Evolutionary conservation across 2,113 vertebrate species (phyloP).

Genomic region (Ciconia maguari): DNA sequence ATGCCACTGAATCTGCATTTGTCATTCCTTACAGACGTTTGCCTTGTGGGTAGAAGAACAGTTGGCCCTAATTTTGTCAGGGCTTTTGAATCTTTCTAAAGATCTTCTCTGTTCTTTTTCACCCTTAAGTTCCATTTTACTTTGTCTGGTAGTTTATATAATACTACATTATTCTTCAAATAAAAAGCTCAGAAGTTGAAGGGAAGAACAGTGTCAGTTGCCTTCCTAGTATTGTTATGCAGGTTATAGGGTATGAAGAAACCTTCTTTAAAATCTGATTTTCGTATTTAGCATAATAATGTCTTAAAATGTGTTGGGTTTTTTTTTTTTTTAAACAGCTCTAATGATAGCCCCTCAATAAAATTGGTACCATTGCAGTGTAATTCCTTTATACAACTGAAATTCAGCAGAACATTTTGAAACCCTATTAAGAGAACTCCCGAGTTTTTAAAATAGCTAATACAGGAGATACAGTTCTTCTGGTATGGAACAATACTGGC

Average conservation of each 20-base stretch:
- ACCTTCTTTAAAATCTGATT: neutral
- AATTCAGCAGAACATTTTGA: neutral
- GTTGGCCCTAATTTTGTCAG: neutral
- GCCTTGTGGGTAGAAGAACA: neutral
- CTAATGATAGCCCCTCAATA: neutral
- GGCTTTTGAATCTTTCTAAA: neutral
- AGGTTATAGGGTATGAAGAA: neutral
- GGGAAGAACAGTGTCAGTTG: neutral
- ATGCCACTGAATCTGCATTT: neutral
- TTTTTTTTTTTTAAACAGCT: neutral
- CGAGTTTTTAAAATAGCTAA: neutral
- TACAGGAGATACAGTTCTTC: rapidly evolving
- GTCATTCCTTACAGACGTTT: neutral
- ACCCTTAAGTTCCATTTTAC: neutral
- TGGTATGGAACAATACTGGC: constrained; percentile 21
- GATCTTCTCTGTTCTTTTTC: neutral
- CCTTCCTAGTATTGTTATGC: neutral
- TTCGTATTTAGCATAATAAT: neutral
- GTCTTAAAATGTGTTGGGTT: neutral
- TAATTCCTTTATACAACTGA: neutral
- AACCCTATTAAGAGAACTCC: neutral
- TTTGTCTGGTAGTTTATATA: neutral
- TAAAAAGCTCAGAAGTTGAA: neutral
- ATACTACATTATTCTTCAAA: neutral
- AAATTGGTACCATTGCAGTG: neutral